These are phyloP conservation scores for Patella vulgata DNA, from an alignment of 1,140 invertebrate genomes.

Conservation along the genomic window DNA sequence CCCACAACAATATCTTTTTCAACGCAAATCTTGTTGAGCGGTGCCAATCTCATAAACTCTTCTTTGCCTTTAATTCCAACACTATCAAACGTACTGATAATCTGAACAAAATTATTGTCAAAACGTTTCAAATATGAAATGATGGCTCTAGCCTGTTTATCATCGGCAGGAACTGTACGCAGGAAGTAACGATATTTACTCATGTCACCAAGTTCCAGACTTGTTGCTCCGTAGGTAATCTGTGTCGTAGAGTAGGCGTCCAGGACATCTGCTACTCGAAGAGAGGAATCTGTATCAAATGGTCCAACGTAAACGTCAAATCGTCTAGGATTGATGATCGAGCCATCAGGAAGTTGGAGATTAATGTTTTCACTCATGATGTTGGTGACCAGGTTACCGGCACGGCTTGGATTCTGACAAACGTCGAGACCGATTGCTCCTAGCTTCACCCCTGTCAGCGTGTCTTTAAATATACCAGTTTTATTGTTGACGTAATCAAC, in stretches of 20 bases:
- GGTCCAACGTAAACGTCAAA: slow-evolving; percentile 60
- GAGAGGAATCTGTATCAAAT: slow-evolving; percentile 73
- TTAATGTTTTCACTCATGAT: slow-evolving; percentile 51
- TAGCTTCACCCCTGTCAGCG: slow-evolving; percentile 44
- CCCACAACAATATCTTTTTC: slow-evolving; percentile 49
- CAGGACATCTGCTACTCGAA: slow-evolving; percentile 76
- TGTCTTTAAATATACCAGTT: slow-evolving; percentile 42
- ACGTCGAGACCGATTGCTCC: slow-evolving; percentile 57
- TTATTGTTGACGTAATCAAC: slow-evolving; percentile 55
- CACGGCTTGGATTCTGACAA: slow-evolving; percentile 54
- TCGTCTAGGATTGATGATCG: slow-evolving; percentile 36
- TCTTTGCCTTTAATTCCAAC: slow-evolving; percentile 44
- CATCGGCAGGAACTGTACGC: slow-evolving; percentile 84
- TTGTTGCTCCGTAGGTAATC: slow-evolving; percentile 80
- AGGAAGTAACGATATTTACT: slow-evolving; percentile 78
- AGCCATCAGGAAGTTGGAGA: slow-evolving; percentile 24
- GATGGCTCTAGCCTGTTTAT: slow-evolving; percentile 82
- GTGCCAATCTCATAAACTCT: slow-evolving; percentile 53
- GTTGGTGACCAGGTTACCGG: slow-evolving; percentile 60
- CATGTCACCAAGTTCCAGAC: slow-evolving; percentile 64
- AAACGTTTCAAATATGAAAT: slow-evolving; percentile 62
- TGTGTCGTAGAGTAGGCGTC: slow-evolving; percentile 77
- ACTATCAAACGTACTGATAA: slow-evolving; percentile 51
- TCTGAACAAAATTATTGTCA: slow-evolving; percentile 44
- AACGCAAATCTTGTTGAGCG: slow-evolving; percentile 56